A percentile compares a stretch with the other conserved stretches of the same genome.
Conservation (phyloP, 1,140 invertebrate genomes). For the Drosophila fuyamai region DNA sequence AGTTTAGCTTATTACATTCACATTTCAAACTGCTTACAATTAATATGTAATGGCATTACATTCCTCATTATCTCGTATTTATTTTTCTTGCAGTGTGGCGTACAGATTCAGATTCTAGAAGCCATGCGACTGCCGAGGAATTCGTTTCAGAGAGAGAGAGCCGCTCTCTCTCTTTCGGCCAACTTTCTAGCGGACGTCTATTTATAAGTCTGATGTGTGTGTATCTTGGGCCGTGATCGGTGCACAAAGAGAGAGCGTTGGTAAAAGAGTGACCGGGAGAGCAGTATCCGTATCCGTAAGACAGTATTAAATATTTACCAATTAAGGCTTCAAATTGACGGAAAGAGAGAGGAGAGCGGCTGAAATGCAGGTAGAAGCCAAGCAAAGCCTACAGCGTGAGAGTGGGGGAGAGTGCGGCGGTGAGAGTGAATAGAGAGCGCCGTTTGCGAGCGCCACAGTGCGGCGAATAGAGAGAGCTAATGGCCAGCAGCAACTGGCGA, state of each 20-base stretch:
- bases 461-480: not conserved
- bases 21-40: too few species aligned
- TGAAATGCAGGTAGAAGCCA: constrained; percentile 38
- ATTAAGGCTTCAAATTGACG: constrained; percentile 40
- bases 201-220: constrained; percentile 81
- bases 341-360: not conserved
- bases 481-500: constrained; percentile 34
- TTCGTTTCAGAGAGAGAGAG: constrained; percentile 43
- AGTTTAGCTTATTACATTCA: too few species aligned
- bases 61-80: not conserved
- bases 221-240: constrained; percentile 46
- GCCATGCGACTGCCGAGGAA: constrained; percentile 71
- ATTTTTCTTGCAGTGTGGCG: constrained; percentile 16
- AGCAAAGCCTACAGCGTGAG: constrained; percentile 36
- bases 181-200: constrained; percentile 51
- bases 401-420: not conserved
- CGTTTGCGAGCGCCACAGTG: constrained; percentile 7
- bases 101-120: constrained; percentile 62
- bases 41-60: not conserved
- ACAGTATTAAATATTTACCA: constrained; percentile 43
- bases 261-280: constrained; percentile 4
- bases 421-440: constrained; percentile 6
- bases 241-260: constrained; percentile 15
- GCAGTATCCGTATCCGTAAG: constrained; percentile 15
- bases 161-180: constrained; percentile 21